Base-by-base conservation (phyloP, 2,113 vertebrate genomes). In the Tamias sibiricus region DNA sequence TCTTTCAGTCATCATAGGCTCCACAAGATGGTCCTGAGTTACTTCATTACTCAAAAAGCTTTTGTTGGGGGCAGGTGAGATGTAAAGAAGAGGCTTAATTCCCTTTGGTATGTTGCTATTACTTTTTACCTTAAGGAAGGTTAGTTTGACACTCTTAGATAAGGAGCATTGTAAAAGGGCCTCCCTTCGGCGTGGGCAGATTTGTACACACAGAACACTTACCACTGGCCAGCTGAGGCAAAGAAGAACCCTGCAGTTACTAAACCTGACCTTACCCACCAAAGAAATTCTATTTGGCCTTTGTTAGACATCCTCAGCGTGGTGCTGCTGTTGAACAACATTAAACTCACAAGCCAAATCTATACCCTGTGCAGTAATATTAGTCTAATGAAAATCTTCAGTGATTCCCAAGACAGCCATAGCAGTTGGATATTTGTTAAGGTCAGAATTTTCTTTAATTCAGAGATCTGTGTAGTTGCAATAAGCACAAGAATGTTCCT, bases 381-480 rank as follows among this genome's bases (percentile, higher is more conserved):
- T 30, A 52, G 6, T 47, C 47, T 77, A 1, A n/a, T 83, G 35
- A 90, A 42, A 40, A 37, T 64, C 49, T 66, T 37, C 49, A 12
- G 37, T 96, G 68, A 3, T 17, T 19, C 44, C n/a, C 62, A 71
- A 76, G 47, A 42, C 2, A 93, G 54, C 13, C 22, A 37, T 37
- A 77, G 20, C 16, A 85, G 26, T 47, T 86, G 42, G 7, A 8
- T 37, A 40, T 86, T 89, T 80, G 42, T 47, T 86, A 54, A 49
- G 40, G 35, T n/a, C 64, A 80, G 44, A 74, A 20, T 87, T 88
- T 80, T 89, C 52, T 77, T 28, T 84, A 49, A 72, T 90, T 79
- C 76, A 62, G 59, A 91, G 28, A 76, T 91, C 32, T 75, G 54
- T 66, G 28, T 54, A 30, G 22, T 93, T 96, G 6, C 79, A 90